These are phyloP conservation scores for Eupithecia dodoneata DNA, from an alignment of 2,888 invertebrate species.

Conservation along the genomic window DNA sequence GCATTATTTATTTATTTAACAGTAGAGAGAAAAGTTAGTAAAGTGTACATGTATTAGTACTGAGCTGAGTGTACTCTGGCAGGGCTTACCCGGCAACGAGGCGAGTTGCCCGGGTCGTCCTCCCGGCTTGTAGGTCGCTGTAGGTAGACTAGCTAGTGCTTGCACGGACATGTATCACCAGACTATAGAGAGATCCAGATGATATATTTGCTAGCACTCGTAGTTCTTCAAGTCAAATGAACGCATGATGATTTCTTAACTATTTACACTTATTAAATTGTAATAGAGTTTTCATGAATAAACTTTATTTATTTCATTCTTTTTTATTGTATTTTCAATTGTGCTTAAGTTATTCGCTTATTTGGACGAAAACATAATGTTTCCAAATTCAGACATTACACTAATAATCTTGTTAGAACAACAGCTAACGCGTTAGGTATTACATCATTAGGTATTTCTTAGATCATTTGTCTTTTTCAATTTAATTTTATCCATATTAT, in stretches of 20 bases:
- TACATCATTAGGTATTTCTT: no score
- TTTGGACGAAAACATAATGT: neutral
- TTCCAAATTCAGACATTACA: neutral
- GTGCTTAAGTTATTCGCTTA: neutral
- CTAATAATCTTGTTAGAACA: neutral
- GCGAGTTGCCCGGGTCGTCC: conserved; percentile 24
- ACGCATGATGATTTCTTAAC: neutral
- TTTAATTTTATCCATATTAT: neutral
- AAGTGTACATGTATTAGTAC: neutral
- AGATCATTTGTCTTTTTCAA: neutral
- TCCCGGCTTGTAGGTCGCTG: conserved; percentile 39
- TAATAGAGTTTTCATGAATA: no score
- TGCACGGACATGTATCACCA: conserved; percentile 1
- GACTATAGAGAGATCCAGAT: conserved; percentile 1
- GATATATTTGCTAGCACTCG: neutral
- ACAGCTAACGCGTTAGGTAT: neutral
- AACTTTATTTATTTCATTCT: no score
- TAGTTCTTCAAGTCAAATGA: neutral
- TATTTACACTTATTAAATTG: neutral
- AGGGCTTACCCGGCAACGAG: conserved; percentile 20
- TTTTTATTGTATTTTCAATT: neutral
- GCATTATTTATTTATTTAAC: no score
- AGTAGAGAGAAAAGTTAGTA: neutral
- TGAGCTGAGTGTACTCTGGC: neutral
- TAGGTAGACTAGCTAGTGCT: conserved; percentile 29